These are phyloP conservation scores for Antechinus flavipes DNA, from an alignment of 2,113 vertebrate species.

Conservation along the genomic window DNA sequence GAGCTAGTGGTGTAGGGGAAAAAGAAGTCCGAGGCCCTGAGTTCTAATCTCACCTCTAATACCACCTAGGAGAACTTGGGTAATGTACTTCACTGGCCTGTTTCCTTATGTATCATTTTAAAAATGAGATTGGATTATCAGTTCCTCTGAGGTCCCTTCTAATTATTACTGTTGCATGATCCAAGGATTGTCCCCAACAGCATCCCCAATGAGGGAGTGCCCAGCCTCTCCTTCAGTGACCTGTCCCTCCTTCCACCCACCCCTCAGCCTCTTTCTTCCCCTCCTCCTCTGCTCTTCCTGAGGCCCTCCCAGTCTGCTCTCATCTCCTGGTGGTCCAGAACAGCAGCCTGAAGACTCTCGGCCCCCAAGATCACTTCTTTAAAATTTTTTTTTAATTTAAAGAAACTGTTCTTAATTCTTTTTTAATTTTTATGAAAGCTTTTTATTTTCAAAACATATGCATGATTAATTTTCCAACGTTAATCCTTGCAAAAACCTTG, in stretches of 20 bases:
- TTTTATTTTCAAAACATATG: too few species aligned
- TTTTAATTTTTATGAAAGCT: too few species aligned
- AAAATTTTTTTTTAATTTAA: too few species aligned
- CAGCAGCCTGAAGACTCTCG: too few species aligned
- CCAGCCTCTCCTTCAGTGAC: constrained; percentile 26
- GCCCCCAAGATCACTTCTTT: too few species aligned
- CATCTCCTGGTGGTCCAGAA: background rate
- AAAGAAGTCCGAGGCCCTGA: background rate
- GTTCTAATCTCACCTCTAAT: background rate
- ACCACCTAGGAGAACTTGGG: background rate
- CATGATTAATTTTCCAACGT: too few species aligned
- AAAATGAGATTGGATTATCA: background rate
- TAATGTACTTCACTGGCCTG: background rate
- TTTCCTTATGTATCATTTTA: background rate
- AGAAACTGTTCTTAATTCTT: too few species aligned
- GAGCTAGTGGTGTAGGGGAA: background rate
- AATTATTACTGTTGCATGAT: background rate
- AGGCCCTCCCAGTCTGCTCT: background rate
- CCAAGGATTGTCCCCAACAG: background rate
- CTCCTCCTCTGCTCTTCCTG: background rate
- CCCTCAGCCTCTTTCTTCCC: background rate
- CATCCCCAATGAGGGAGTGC: background rate
- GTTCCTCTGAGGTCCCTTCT: background rate
- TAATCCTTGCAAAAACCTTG: too few species aligned
- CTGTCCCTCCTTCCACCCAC: background rate